Percentiles rank a stretch among this genome's conserved stretches.
Evolutionary conservation across 2,797 vertebrate genomes (phyloP).

Genomic region (Aulostomus chinensis): DNA sequence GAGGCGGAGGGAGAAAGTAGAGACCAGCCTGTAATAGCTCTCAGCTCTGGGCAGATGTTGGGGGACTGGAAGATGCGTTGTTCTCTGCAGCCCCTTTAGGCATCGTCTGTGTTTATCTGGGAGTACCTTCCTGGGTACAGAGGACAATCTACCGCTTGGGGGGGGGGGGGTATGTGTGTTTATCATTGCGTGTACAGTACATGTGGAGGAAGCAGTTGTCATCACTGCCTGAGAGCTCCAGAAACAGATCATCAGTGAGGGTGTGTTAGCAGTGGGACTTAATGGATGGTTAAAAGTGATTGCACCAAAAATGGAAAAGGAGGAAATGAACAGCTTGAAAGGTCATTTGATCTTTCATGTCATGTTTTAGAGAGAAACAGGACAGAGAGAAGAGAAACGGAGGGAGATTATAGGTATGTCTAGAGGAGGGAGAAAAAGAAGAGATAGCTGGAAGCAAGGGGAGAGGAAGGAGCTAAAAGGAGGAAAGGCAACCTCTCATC

Average conservation of each 20-base stretch:
- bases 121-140: constrained; percentile 8
- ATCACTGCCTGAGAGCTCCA: constrained; percentile 17
- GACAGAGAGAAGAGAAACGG: constrained; percentile 17
- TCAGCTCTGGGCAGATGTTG: constrained; percentile 45
- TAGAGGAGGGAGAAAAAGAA: constrained; percentile 39
- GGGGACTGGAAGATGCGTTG: constrained; percentile 20
- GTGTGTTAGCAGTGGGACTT: constrained; percentile 17
- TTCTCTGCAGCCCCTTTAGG: constrained; percentile 21
- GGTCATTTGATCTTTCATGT: constrained; percentile 11
- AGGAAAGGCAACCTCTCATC: constrained; percentile 33
- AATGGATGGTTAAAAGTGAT: constrained; percentile 26
- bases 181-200: constrained; percentile 20
- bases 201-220: constrained; percentile 10
- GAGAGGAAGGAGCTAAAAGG: constrained; percentile 30
- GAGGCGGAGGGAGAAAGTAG: constrained; percentile 18
- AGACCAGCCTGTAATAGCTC: constrained; percentile 10
- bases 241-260: constrained; percentile 29
- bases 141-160: constrained; percentile 16
- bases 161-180: constrained; percentile 23
- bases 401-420: constrained; percentile 40
- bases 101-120: constrained; percentile 34
- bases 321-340: constrained; percentile 24
- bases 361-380: constrained; percentile 13
- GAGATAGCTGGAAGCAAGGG: constrained; percentile 19
- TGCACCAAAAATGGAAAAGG: constrained; percentile 26